Evolutionary conservation across 1,140 invertebrate genomes (phyloP).

Genomic region (Zaprionus davidi): DNA sequence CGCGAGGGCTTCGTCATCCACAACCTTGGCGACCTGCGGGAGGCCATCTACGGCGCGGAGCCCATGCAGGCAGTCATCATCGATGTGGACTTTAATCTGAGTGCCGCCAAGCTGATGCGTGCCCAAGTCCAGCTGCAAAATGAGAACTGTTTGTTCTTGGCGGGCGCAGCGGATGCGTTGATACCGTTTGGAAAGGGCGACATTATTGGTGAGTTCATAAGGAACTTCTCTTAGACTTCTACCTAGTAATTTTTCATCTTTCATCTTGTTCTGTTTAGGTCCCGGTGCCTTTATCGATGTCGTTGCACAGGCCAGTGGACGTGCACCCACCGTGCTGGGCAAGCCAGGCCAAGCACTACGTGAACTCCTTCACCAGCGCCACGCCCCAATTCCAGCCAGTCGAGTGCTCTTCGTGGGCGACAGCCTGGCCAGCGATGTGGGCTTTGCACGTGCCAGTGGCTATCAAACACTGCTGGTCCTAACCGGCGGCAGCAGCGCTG

Average conservation of each 20-base stretch:
- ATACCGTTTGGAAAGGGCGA: slow-evolving; percentile 83
- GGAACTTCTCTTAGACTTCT: neutral
- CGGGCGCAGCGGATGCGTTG: slow-evolving; percentile 85
- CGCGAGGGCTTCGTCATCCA: slow-evolving; percentile 71
- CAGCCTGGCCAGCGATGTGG: slow-evolving; percentile 86
- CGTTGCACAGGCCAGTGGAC: slow-evolving; percentile 83
- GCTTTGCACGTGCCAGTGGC: slow-evolving; percentile 85
- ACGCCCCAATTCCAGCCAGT: slow-evolving; percentile 83
- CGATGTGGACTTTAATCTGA: slow-evolving; percentile 85
- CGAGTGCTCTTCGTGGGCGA: slow-evolving; percentile 87
- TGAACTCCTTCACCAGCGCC: slow-evolving; percentile 77
- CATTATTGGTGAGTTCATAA: slow-evolving; percentile 53
- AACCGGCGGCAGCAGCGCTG: slow-evolving; percentile 83
- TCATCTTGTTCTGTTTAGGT: slow-evolving; percentile 70
- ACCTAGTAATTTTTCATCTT: neutral
- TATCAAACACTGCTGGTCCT: slow-evolving; percentile 86
- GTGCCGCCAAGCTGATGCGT: slow-evolving; percentile 84
- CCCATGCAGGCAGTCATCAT: slow-evolving; percentile 85
- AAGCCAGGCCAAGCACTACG: slow-evolving; percentile 86
- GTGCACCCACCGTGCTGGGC: slow-evolving; percentile 84
- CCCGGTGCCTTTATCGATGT: slow-evolving; percentile 85
- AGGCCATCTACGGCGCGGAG: slow-evolving; percentile 80
- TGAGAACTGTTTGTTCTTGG: slow-evolving; percentile 85
- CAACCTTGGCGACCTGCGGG: slow-evolving; percentile 74
- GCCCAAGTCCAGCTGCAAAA: slow-evolving; percentile 84